Evolutionary conservation across 2,888 invertebrate species (phyloP), one percentile per base, ranked within the genome.

Genomic region (Lepidocyrtoides sp.): DNA sequence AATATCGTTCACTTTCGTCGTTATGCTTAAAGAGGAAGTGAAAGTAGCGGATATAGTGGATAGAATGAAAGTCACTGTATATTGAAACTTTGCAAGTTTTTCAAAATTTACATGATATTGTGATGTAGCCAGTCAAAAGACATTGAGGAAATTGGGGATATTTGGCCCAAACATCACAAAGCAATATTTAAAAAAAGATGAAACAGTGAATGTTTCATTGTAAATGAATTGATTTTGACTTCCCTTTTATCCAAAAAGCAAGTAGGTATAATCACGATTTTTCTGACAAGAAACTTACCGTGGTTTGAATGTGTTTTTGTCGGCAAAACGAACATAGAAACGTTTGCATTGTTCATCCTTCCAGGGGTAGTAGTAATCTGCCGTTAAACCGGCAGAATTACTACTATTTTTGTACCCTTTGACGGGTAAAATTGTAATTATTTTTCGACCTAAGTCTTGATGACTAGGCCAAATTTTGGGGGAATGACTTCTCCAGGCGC

Each of bases 281-380:
- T 8, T 41, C 51, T 10, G n/a, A 17, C 17, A 79, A 23, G 60
- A 14, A 44, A 72, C 91, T 92, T 92, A 94, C 94, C 93, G 84
- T 83, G 94, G 93, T 83, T 93, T 93, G 89, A 95, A 94, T 7
- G 94, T 94, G 63, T 93, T 92, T 81, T 93, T 93, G 72, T 93
- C 90, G 51, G 94, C 94, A 91, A 95, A 95, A 81, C 93, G 93
- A 48, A 94, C 93, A 54, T 89, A 89, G 77, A 93, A 94, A 14
- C 89, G 88, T 75, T 93, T 92, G 91, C 94, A 94, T 87, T 93
- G 91, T 60, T 92, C 93, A 89, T 94, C 94, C 44, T 94, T 93
- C 94, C 94, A 94, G 48, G 94, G 94, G 26, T 91, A 82, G 83
- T 91, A 51, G 87, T 85, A 87, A 88, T 54, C 84, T 60, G 63